phyloP scores from a whole-genome alignment of 2,888 invertebrate genomes.

The Aleiodes testaceus region DNA sequence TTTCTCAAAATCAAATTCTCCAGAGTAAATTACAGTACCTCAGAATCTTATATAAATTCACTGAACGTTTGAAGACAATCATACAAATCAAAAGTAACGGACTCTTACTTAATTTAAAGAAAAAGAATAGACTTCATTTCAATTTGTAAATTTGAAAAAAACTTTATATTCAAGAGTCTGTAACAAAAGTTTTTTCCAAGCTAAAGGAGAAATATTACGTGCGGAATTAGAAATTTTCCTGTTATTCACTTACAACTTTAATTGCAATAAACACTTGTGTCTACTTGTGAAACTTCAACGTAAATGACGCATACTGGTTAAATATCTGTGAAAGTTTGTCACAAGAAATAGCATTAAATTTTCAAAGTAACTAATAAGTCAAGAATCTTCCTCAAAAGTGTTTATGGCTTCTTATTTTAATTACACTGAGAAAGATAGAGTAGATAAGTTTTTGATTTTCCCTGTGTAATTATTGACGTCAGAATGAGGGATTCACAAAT shows the following conservation, averaged over 20 bases:
- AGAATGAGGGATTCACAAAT: neutral
- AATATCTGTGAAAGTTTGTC: too few relatives aligned
- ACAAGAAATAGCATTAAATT: neutral
- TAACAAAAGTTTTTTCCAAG: too few relatives aligned
- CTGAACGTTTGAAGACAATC: neutral
- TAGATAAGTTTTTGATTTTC: neutral
- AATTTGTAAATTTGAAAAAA: too few relatives aligned
- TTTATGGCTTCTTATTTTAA: constrained; percentile 17
- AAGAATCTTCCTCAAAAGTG: neutral
- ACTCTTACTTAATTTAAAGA: neutral
- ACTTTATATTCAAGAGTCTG: too few relatives aligned
- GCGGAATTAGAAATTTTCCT: too few relatives aligned
- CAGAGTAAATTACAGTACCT: constrained; percentile 1
- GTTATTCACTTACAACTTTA: too few relatives aligned
- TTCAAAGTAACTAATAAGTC: neutral
- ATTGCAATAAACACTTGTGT: too few relatives aligned
- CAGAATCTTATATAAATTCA: neutral
- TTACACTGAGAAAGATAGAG: neutral
- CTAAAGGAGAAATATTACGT: too few relatives aligned
- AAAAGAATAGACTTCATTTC: neutral
- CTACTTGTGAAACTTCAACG: too few relatives aligned
- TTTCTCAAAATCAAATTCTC: neutral
- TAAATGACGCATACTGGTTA: too few relatives aligned
- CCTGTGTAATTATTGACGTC: neutral
- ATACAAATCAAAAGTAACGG: neutral